Base-by-base conservation (phyloP, 2,113 vertebrate species). In the Cyprinus carpio region DNA sequence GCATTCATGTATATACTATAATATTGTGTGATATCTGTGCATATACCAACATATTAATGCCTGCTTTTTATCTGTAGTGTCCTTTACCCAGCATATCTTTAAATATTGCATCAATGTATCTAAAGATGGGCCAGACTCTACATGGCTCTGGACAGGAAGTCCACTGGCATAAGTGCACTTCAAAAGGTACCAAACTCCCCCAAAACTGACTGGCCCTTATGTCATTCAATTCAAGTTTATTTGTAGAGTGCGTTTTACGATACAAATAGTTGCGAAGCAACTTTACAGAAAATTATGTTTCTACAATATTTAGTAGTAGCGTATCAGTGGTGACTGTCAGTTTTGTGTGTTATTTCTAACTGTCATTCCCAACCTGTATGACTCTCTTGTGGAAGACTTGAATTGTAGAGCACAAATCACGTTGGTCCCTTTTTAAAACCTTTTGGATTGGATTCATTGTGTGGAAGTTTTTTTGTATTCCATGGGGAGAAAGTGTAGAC, bases 41-140 rank as follows among this genome's bases (percentile, higher is more conserved):
- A 1, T 49, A 20, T 46, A 3, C 56, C 11, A 60, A 25, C 12
- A 18, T 25, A 62, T 9, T 18, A 4, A 11, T 34, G 58, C 37
- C 56, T 56, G 18, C 16, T 8, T 89, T 7, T 80, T 65, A 69
- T 65, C 72, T 91, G 25, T 92, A 99, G 97, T 46, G 94, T 95
- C 88, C 94, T 98, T 87, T 99, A 99, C 46, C 97, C 97, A 0
- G 77, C 94, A 58, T 96, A 96, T 99, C 98, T 0, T 87, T 99
- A 89, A 99, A 99, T 0, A 96, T 99, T 89, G 97, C 97, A 27
- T 99, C 98, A 84, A 95, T 99, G 95, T 97, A 96, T 94, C 93
- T 99, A 92, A 99, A 99, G 90, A 69, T 99, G 72, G 97, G 96
- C n/a, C 4, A 90, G 96, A 56, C 92, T 99, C 11, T 96, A 98